Evolutionary conservation across 2,797 vertebrate genomes (phyloP), one percentile per base, ranked within the genome.

Genomic region (Rhinatrema bivittatum): DNA sequence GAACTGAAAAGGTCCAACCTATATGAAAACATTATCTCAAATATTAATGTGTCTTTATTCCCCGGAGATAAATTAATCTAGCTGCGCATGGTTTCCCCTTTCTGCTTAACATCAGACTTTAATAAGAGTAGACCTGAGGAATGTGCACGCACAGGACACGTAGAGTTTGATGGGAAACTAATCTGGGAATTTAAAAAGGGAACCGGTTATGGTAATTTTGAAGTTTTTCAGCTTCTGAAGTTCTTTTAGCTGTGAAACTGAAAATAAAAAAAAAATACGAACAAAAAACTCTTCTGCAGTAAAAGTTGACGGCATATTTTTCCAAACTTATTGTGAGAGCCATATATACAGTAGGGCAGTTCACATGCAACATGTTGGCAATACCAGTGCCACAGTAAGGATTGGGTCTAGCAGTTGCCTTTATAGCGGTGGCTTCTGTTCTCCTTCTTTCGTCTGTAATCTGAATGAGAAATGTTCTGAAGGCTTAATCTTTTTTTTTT

Each of bases 61-160:
- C 69, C 78, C 56, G 49, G 71, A 80, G 80, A 83, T 77, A 81
- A 81, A 84, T 85, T 81, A 81, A 83, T 85, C 76, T 82, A 47
- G 54, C 74, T 77, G 60, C 50, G 52, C 53, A 80, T 74, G 67
- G 61, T 82, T 85, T 84, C 31, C 56, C 56, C 48, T 75, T 76
- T 79, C 84, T 87, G 85, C 38, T 82, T 85, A 83, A 72, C 62
- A 70, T 85, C 80, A 85, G 65, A 63, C 68, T 78, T 72, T 82
- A 86, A 80, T 80, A 71, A 74, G 76, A 68, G 45, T 51, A 61
- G 81, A 81, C 74, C 72, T 53, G 33, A 62, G 71, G 81, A 86
- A 85, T 84, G 79, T 53, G 50, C 42, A 54, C n/a, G n/a, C 3
- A 31, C 47, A 60, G 51, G 33, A 33, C 26, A 42, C 42, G 76